These are phyloP conservation scores for Trachelus iudaicus DNA, from an alignment of 2,888 invertebrate genomes.

Conservation along the genomic window DNA sequence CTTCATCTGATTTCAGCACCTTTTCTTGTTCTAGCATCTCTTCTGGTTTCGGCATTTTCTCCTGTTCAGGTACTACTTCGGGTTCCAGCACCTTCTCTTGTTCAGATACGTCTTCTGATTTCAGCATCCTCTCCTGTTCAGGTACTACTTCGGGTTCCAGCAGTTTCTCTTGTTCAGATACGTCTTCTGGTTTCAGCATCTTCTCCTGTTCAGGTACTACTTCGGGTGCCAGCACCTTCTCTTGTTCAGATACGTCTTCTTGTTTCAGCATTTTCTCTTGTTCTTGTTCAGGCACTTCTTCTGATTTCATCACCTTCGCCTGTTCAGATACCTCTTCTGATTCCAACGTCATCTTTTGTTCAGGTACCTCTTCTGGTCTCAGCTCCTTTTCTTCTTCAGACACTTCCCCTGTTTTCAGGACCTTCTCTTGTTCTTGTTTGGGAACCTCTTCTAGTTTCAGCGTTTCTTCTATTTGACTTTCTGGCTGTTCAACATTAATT, in stretches of 20 bases:
- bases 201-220: background rate
- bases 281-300: background rate
- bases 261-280: background rate
- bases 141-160: too few species aligned
- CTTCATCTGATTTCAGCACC: background rate
- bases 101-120: background rate
- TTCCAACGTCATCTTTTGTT: background rate
- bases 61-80: background rate
- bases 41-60: background rate
- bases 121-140: background rate
- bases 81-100: background rate
- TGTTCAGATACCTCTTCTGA: background rate
- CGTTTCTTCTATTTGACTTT: background rate
- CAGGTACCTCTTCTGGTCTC: background rate
- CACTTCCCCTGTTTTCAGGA: background rate
- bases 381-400: background rate
- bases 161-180: too few species aligned
- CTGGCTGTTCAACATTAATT: background rate
- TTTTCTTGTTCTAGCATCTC: background rate
- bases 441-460: background rate
- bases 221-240: background rate
- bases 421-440: background rate
- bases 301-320: background rate
- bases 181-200: background rate
- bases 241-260: too few species aligned